A percentile compares a stretch with the other conserved stretches of the same genome.
These are phyloP conservation scores for Chrysemys picta DNA, from an alignment of 2,113 vertebrate genomes.

Conservation along the genomic window DNA sequence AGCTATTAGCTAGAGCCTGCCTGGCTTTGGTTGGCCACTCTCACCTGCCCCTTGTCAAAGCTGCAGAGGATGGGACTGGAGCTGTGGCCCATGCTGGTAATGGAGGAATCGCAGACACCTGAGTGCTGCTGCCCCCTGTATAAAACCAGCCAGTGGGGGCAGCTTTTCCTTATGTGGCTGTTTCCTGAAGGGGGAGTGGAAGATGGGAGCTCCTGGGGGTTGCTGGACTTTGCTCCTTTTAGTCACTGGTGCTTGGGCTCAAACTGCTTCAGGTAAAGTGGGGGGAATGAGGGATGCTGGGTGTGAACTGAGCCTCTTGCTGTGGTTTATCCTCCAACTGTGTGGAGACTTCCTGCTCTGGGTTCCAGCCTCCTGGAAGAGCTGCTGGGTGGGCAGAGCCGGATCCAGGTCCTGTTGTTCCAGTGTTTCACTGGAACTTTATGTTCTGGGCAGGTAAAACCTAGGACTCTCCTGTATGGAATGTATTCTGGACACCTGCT, in stretches of 20 bases:
- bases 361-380: no score
- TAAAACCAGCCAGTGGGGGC: background rate
- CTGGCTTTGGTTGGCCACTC: background rate
- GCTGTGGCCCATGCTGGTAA: background rate
- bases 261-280: background rate
- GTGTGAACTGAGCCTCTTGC: background rate
- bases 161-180: background rate
- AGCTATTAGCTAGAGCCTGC: background rate
- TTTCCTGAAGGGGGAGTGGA: background rate
- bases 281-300: fast-evolving
- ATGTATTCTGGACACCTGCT: no score
- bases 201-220: fast-evolving
- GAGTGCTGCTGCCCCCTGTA: background rate
- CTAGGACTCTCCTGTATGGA: no score
- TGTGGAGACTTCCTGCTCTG: no score
- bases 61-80: fast-evolving
- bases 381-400: no score
- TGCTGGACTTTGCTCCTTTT: background rate
- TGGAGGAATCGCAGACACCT: fast-evolving
- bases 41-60: fast-evolving
- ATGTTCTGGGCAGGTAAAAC: no score
- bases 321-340: no score
- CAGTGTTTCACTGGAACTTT: no score
- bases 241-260: fast-evolving
- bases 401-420: no score